Evolutionary conservation across 2,113 vertebrate species (phyloP).

Genomic region (Pollimyrus isidori): DNA sequence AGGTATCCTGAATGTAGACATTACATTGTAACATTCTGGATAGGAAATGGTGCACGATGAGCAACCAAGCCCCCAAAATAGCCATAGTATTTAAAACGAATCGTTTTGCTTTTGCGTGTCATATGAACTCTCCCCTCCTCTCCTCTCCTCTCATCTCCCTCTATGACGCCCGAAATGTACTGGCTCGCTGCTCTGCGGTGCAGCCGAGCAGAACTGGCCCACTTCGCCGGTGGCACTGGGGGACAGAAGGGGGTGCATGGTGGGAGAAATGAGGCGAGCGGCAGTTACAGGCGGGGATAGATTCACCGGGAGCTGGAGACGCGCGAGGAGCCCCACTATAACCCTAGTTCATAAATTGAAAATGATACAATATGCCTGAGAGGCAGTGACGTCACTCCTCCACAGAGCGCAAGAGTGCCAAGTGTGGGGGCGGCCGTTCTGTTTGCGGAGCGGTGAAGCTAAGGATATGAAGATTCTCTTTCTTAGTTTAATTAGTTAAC

Average conservation of each 20-base stretch:
- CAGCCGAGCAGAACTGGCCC: neutral
- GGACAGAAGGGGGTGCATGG: neutral
- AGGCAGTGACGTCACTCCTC: slow-evolving; percentile 9
- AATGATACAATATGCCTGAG: neutral
- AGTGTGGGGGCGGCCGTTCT: neutral
- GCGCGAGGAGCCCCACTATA: neutral
- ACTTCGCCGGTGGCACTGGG: neutral
- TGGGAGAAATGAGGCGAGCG: neutral
- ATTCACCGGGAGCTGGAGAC: neutral
- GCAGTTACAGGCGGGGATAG: neutral
- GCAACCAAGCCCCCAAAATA: neutral
- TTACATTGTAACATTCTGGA: neutral
- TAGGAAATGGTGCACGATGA: neutral
- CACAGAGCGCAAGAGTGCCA: neutral
- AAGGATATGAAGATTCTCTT: neutral
- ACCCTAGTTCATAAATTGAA: neutral
- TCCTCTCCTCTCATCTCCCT: neutral
- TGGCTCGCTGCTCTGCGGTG: neutral
- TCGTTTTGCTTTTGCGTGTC: neutral
- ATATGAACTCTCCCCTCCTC: neutral
- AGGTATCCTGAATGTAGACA: neutral
- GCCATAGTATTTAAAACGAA: neutral
- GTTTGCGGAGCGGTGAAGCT: neutral
- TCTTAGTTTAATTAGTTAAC: neutral
- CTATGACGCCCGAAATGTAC: neutral